phyloP scores from a whole-genome alignment of 2,888 invertebrate species.

The Chouioia cunea region DNA sequence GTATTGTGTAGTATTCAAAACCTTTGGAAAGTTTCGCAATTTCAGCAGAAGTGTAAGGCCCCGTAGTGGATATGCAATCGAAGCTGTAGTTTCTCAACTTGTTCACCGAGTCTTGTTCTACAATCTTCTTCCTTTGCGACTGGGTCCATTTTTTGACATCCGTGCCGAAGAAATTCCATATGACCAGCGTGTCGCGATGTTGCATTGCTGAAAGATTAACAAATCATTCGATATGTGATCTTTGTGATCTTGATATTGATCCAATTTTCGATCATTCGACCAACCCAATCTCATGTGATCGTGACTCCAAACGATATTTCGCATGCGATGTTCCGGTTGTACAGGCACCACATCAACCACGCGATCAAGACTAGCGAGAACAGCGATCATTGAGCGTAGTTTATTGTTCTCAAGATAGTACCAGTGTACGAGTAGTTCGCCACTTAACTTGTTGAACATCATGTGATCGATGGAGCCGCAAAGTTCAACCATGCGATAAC shows the following conservation, averaged over 20 bases:
- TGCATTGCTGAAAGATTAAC: conserved; percentile 53
- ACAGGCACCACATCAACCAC: conserved; percentile 57
- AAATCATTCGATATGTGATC: too few relatives aligned
- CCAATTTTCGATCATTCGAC: neutral
- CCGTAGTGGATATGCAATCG: neutral
- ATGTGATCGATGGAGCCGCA: conserved; percentile 54
- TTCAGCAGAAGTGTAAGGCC: conserved; percentile 1
- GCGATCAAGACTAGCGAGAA: conserved; percentile 56
- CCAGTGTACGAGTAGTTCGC: conserved; percentile 63
- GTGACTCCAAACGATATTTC: conserved; percentile 55
- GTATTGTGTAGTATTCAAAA: conserved; percentile 50
- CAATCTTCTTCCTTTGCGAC: neutral
- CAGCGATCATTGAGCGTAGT: conserved; percentile 50
- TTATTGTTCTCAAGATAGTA: conserved; percentile 48
- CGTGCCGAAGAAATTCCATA: conserved; percentile 60
- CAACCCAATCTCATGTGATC: conserved; percentile 57
- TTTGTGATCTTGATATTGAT: too few relatives aligned
- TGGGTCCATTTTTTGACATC: conserved; percentile 40
- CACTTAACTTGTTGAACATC: conserved; percentile 59
- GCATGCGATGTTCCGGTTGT: conserved; percentile 40
- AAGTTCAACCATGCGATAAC: conserved; percentile 51
- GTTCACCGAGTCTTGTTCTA: neutral
- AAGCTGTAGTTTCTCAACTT: conserved; percentile 4
- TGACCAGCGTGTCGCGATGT: conserved; percentile 46
- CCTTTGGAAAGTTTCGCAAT: conserved; percentile 28